These are phyloP conservation scores for Cyanoramphus novaezelandiae DNA, from an alignment of 2,113 vertebrate species.

Conservation along the genomic window DNA sequence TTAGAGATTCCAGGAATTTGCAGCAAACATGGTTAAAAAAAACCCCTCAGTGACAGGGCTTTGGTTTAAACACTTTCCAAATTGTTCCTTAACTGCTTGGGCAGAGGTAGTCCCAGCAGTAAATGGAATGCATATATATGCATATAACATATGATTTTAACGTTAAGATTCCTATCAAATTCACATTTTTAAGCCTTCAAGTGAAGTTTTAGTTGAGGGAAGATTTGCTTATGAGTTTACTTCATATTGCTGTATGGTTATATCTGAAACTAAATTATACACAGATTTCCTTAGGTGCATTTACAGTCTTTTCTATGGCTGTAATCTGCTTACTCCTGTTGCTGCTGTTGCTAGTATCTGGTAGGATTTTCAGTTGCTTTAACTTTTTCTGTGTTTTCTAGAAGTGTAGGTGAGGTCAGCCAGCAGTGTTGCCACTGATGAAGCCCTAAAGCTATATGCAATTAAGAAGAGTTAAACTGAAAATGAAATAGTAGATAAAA, in stretches of 20 bases:
- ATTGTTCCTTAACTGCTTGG: not conserved
- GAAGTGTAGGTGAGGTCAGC: not conserved
- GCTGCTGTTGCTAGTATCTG: not conserved
- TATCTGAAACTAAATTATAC: conserved; percentile 32
- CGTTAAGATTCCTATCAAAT: conserved; percentile 17
- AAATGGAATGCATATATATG: not conserved
- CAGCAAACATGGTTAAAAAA: not conserved
- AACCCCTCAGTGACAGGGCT: not conserved
- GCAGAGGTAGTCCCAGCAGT: not conserved
- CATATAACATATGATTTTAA: conserved; percentile 1
- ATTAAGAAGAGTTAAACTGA: conserved; percentile 17
- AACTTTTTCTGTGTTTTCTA: not conserved
- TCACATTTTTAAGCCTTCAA: conserved; percentile 33
- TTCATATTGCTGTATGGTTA: not conserved
- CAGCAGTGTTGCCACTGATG: conserved; percentile 8
- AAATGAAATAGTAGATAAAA: conserved; percentile 49
- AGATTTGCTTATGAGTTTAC: not conserved
- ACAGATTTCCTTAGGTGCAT: conserved; percentile 12
- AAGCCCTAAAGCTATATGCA: conserved; percentile 14
- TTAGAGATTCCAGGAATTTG: not conserved
- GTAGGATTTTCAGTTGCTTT: conserved; percentile 20
- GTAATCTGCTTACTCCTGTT: conserved; percentile 1
- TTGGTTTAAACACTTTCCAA: not conserved
- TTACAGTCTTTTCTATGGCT: not conserved
- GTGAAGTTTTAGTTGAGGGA: not conserved